These are phyloP conservation scores for Pachyrhynchus sulphureomaculatus DNA, from an alignment of 1,140 invertebrate species.

Conservation along the genomic window DNA sequence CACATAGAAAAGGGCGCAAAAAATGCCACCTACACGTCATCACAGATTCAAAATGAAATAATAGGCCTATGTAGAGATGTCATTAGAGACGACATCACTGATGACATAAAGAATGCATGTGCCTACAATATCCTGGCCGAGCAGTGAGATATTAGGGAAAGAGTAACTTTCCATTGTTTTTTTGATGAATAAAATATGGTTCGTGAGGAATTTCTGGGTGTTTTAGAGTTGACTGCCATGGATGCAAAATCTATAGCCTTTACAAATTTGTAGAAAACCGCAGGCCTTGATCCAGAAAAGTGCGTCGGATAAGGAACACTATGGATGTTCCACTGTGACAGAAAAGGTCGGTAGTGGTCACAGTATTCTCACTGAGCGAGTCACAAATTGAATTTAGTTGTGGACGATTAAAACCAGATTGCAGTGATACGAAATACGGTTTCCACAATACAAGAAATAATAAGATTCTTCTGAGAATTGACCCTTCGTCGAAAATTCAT, in stretches of 20 bases:
- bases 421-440: slow-evolving; percentile 18
- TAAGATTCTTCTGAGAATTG: slow-evolving; percentile 24
- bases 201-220: slow-evolving; percentile 43
- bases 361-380: slow-evolving; percentile 41
- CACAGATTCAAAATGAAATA: too few species aligned
- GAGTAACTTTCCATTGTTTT: slow-evolving; percentile 42
- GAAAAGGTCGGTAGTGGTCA: slow-evolving; percentile 37
- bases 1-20: too few species aligned
- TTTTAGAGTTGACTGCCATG: slow-evolving; percentile 32
- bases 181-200: slow-evolving; percentile 23
- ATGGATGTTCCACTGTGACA: slow-evolving; percentile 35
- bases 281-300: slow-evolving; percentile 31
- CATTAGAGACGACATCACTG: too few species aligned
- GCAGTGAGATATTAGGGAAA: slow-evolving; percentile 40
- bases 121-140: slow-evolving; percentile 38
- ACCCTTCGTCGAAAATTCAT: slow-evolving; percentile 5
- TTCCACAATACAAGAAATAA: slow-evolving; percentile 23
- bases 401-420: slow-evolving; percentile 28
- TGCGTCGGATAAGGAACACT: slow-evolving; percentile 33
- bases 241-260: slow-evolving; percentile 31
- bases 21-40: too few species aligned
- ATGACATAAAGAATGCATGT: slow-evolving; percentile 17
- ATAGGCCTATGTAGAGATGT: too few species aligned
- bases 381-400: slow-evolving; percentile 42
- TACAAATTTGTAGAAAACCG: slow-evolving; percentile 24